Evolutionary conservation across 2,888 invertebrate genomes (phyloP).

Genomic region (Cosmorhoe ocellata): DNA sequence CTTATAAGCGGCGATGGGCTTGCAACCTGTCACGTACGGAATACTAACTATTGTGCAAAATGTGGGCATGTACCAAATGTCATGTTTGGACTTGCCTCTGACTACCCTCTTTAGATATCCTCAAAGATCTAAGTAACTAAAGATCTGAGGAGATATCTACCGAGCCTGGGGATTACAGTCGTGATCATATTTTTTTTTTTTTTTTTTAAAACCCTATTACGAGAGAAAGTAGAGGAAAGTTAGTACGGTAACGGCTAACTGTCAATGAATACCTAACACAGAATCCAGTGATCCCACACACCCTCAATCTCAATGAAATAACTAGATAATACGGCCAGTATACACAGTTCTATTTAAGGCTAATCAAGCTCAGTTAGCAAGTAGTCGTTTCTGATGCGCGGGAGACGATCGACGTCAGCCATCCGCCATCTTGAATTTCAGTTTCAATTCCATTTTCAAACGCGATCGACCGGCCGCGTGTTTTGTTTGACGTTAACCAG

Average conservation of each 20-base stretch:
- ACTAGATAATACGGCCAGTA: constrained; percentile 81
- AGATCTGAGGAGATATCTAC: no score
- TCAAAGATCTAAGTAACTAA: no score
- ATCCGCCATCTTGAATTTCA: constrained; percentile 59
- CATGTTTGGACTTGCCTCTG: no score
- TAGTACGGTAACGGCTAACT: neutral
- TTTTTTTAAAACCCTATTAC: no score
- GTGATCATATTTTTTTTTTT: no score
- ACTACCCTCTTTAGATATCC: no score
- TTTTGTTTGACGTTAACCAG: constrained; percentile 67
- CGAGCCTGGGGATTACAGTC: no score
- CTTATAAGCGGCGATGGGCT: no score
- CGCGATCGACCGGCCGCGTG: constrained; percentile 64
- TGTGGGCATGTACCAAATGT: no score
- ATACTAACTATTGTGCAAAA: no score
- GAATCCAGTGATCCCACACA: constrained; percentile 62
- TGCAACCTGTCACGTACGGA: no score
- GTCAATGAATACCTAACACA: constrained; percentile 37
- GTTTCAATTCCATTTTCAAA: constrained; percentile 61
- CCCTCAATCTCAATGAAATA: constrained; percentile 78
- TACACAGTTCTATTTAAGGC: constrained; percentile 81
- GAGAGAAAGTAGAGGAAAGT: neutral
- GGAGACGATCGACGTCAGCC: constrained; percentile 57
- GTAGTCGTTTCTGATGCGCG: constrained; percentile 78
- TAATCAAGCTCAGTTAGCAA: constrained; percentile 85